phyloP scores from a whole-genome alignment of 1,140 invertebrate species.

The Cardiocondyla obscurior region DNA sequence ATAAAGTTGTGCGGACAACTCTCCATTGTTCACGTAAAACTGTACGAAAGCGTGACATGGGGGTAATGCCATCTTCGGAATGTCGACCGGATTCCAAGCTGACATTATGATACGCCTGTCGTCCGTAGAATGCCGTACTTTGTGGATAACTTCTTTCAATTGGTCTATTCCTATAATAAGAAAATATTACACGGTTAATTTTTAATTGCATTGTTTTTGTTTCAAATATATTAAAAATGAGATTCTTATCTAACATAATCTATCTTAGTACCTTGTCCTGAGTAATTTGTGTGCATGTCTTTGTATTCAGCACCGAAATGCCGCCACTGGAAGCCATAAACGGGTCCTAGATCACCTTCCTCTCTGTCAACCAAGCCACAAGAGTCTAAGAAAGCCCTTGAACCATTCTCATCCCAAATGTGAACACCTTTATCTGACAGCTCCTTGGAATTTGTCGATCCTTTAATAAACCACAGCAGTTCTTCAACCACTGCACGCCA shows the following conservation, averaged over 20 bases:
- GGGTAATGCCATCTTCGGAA: conserved; percentile 97
- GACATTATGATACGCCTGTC: conserved; percentile 96
- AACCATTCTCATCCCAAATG: conserved; percentile 99
- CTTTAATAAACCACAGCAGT: conserved; percentile 97
- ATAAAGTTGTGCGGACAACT: conserved; percentile 96
- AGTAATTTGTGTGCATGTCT: conserved; percentile 93
- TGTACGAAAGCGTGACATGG: conserved; percentile 98
- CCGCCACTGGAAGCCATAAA: conserved; percentile 99
- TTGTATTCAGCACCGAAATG: conserved; percentile 98
- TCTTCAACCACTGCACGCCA: conserved; percentile 97
- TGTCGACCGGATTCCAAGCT: conserved; percentile 97
- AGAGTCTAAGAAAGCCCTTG: conserved; percentile 94
- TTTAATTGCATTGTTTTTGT: neutral
- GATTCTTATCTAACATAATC: conserved; percentile 73
- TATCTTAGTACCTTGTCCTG: conserved; percentile 88
- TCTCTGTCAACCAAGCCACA: conserved; percentile 93
- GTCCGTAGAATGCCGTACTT: conserved; percentile 92
- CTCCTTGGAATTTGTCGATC: conserved; percentile 96
- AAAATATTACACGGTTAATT: neutral
- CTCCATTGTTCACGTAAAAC: conserved; percentile 95
- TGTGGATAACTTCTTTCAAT: conserved; percentile 92
- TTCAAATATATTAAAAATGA: neutral
- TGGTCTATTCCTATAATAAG: conserved; percentile 91
- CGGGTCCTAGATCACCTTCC: conserved; percentile 98
- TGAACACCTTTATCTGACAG: conserved; percentile 93